Evolutionary conservation across 2,888 invertebrate species (phyloP), one percentile per base, ranked within the genome.

Genomic region (Atrina japonica): DNA sequence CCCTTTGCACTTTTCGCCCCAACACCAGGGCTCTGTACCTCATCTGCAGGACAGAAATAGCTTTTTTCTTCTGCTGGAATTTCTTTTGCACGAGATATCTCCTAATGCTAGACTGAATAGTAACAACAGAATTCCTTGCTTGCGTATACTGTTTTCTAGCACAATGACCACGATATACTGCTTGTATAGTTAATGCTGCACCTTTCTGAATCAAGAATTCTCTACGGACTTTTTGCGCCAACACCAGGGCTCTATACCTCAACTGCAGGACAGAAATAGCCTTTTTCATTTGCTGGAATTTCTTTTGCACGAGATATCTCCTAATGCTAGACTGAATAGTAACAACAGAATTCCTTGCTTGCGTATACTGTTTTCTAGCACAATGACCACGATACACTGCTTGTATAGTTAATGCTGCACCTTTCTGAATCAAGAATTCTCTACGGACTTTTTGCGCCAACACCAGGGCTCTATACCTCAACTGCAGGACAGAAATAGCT

Each of bases 151-250:
- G 43, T 43, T 53, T 61, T n/a, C 63, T 66, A 16, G 25, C 61
- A 64, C 35, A 11, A 50, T 65, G 65, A 29, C 70, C 67, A 52
- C 76, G 58, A 14, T 64, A 61, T 6, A 11, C 27, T 56, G 78
- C 70, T 73, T 87, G 87, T 2, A 87, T 71, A 11, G 73, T 72
- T 6, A 80, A 55, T 14, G 75, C 74, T 23, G 84, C 79, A 14
- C 58, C 47, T 59, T 71, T 74, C 11, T 45, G 43, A n/a, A 56
- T 47, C 18, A 70, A 35, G 56, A 70, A 80, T 2, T 74, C 49
- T 43, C 23, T 53, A 9, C 53, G 66, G 9, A 65, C 69, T 16
- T 66, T 21, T 43, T 55, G 49, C 2, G 67, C 30, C 52, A 64
- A 47, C 7, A 74, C 27, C 11, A 47, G 16, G 21, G 65, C n/a